These are phyloP conservation scores for Sebastes trivittatus DNA, from an alignment of 2,797 vertebrate species.

Conservation along the genomic window DNA sequence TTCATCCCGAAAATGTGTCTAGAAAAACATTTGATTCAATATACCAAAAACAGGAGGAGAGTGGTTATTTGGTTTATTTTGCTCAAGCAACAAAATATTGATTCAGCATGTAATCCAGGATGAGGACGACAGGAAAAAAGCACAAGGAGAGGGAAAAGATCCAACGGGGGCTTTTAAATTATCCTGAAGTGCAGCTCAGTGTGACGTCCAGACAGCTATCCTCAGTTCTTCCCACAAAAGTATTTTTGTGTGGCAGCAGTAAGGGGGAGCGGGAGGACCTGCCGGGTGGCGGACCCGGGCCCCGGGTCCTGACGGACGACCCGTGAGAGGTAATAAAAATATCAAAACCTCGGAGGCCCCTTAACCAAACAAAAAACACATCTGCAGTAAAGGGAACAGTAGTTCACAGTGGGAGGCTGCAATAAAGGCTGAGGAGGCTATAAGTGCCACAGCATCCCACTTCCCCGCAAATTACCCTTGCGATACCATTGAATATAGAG, in stretches of 20 bases:
- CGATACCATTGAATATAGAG: conserved; percentile 34
- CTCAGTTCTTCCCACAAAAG: conserved; percentile 85
- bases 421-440: conserved; percentile 74
- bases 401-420: conserved; percentile 83
- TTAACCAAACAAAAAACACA: conserved; percentile 87
- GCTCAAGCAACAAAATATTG: conserved; percentile 78
- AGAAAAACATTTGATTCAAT: conserved; percentile 75
- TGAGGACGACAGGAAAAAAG: conserved; percentile 74
- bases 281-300: conserved; percentile 66
- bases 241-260: conserved; percentile 81
- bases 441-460: conserved; percentile 73
- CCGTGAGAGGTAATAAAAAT: conserved; percentile 85
- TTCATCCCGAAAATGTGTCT: conserved; percentile 57
- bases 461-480: conserved; percentile 67
- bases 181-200: conserved; percentile 83
- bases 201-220: conserved; percentile 87
- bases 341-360: conserved; percentile 82
- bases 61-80: conserved; percentile 78
- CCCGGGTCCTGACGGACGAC: conserved; percentile 76
- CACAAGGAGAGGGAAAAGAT: conserved; percentile 76
- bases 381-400: conserved; percentile 85
- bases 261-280: conserved; percentile 56
- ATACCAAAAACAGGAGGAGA: conserved; percentile 64
- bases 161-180: conserved; percentile 86
- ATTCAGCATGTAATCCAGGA: conserved; percentile 79